Evolutionary conservation across 2,888 invertebrate species (phyloP).

Genomic region (Temnothorax unifasciatus): DNA sequence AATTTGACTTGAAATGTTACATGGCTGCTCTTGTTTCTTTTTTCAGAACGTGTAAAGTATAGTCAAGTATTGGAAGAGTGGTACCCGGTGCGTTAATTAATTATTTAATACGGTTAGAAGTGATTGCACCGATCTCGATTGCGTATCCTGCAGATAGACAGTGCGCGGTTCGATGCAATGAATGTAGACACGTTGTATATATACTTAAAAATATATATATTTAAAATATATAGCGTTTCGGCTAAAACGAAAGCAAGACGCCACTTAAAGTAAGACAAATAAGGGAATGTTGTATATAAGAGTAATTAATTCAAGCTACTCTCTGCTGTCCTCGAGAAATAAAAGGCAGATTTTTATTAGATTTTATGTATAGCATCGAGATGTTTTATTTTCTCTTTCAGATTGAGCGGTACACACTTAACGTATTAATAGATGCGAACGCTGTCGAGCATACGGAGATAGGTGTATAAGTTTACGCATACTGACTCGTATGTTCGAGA

Average conservation of each 20-base stretch:
- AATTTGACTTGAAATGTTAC: neutral
- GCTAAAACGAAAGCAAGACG: conserved; percentile 11
- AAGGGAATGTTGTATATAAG: conserved; percentile 20
- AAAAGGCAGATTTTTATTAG: conserved; percentile 37
- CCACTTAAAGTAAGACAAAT: conserved; percentile 10
- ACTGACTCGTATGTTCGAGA: conserved; percentile 13
- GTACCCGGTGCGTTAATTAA: conserved; percentile 79
- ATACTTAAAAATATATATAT: conserved; percentile 16
- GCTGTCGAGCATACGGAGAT: conserved; percentile 14
- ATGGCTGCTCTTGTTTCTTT: conserved; percentile 18
- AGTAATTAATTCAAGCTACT: conserved; percentile 9
- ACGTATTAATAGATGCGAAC: conserved; percentile 18
- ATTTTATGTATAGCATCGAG: conserved; percentile 29
- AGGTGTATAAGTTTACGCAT: conserved; percentile 22
- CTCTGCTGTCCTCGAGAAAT: conserved; percentile 18
- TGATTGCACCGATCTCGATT: neutral
- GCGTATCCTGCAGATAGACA: conserved; percentile 25
- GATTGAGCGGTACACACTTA: conserved; percentile 22
- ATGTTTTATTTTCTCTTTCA: conserved; percentile 39
- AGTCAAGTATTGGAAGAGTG: conserved; percentile 76
- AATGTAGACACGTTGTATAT: conserved; percentile 29
- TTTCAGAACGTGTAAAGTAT: conserved; percentile 74
- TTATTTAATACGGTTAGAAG: conserved; percentile 25
- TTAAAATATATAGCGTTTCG: conserved; percentile 35
- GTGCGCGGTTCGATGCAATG: conserved; percentile 25